phyloP scores from a whole-genome alignment of 2,797 vertebrate genomes.

The Selene dorsalis region DNA sequence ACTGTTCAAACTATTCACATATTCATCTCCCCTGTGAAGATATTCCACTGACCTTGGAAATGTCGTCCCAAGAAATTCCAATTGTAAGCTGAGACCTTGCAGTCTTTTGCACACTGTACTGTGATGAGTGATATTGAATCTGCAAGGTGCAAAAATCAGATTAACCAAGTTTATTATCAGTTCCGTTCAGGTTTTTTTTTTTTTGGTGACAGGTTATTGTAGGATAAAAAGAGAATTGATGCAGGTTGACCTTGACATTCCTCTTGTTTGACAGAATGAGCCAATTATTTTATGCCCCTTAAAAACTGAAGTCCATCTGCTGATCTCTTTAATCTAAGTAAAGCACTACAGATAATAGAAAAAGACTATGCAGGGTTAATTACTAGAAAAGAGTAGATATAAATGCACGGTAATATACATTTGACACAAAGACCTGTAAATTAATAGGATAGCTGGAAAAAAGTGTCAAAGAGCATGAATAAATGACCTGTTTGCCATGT shows the following conservation, averaged over 20 bases:
- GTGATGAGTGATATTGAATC: background rate
- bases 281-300: conserved; percentile 8
- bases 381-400: conserved; percentile 6
- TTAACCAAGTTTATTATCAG: background rate
- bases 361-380: conserved; percentile 8
- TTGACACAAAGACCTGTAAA: conserved; percentile 20
- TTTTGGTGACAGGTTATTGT: conserved; percentile 11
- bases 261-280: conserved; percentile 8
- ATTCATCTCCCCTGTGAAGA: conserved; percentile 24
- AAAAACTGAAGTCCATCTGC: background rate
- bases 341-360: background rate
- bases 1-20: background rate
- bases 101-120: conserved; percentile 10
- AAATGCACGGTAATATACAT: conserved; percentile 13
- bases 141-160: conserved; percentile 8
- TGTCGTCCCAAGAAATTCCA: conserved; percentile 43
- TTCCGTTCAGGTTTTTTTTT: background rate
- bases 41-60: conserved; percentile 24
- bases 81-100: background rate
- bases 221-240: background rate
- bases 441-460: background rate
- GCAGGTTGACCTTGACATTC: background rate
- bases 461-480: conserved; percentile 44
- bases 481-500: conserved; percentile 43
- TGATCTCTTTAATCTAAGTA: background rate